phyloP scores from a whole-genome alignment of 2,888 invertebrate species.

The Drymonia ruficornis region DNA sequence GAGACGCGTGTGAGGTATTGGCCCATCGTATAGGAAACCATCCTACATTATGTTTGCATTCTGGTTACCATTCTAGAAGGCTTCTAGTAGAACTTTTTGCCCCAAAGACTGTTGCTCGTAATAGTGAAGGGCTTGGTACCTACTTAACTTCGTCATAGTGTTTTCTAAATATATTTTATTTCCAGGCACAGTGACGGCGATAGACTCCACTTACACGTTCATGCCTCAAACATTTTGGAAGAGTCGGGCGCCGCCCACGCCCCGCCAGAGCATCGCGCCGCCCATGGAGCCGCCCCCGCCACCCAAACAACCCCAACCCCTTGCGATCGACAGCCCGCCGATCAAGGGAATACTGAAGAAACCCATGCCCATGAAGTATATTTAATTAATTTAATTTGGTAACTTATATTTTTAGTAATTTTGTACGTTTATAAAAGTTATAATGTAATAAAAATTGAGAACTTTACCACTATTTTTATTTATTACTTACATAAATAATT shows the following conservation, averaged over 20 bases:
- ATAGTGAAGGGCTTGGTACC: no score
- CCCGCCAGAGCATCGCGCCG: conserved; percentile 45
- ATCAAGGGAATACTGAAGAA: conserved; percentile 78
- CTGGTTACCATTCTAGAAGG: no score
- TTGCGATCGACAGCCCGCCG: conserved; percentile 40
- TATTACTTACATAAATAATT: no score
- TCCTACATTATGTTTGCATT: no score
- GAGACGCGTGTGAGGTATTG: no score
- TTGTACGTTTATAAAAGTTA: background rate
- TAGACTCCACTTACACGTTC: conserved; percentile 68
- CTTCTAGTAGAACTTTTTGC: no score
- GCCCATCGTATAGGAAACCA: no score
- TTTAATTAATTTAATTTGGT: conserved; percentile 39
- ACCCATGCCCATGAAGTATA: conserved; percentile 80
- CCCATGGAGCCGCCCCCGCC: conserved; percentile 58
- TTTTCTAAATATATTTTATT: background rate
- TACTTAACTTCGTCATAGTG: no score
- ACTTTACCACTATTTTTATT: no score
- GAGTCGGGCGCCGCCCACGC: conserved; percentile 39
- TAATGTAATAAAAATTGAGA: background rate
- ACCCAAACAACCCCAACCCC: conserved; percentile 46
- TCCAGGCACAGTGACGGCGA: conserved; percentile 61
- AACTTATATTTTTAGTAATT: conserved; percentile 3
- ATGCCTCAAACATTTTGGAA: conserved; percentile 66
- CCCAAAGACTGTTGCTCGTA: no score